phyloP scores from a whole-genome alignment of 2,797 vertebrate species.

The Phoxinus dragarum region DNA sequence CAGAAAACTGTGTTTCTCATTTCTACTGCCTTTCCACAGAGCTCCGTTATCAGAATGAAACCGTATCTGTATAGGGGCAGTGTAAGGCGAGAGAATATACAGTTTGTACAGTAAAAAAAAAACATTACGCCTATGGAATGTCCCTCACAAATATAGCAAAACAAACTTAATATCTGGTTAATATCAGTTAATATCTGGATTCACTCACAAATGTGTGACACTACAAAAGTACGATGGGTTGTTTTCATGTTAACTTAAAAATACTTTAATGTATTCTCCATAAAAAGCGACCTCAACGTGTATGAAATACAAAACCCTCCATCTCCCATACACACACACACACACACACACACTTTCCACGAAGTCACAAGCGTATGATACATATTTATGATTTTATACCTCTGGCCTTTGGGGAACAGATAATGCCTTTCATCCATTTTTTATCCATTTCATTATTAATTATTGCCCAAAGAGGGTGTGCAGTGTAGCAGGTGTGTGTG shows the following conservation, averaged over 20 bases:
- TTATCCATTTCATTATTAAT: neutral
- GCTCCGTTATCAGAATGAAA: no score
- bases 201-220: neutral
- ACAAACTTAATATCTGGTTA: no score
- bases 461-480: neutral
- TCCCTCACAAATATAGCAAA: no score
- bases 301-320: neutral
- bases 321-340: no score
- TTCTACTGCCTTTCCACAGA: no score
- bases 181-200: neutral
- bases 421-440: conserved; percentile 31
- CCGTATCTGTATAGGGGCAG: no score
- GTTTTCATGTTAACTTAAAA: neutral
- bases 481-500: neutral
- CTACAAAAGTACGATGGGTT: neutral
- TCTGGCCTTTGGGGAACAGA: conserved; percentile 20
- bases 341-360: neutral
- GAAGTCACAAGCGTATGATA: neutral
- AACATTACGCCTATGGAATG: no score
- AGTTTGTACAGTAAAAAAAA: no score
- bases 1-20: no score
- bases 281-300: neutral
- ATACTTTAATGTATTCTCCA: neutral
- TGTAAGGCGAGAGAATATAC: no score
- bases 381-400: conserved; percentile 31